Conservation (phyloP, 2,888 invertebrate genomes). For the Sceliomorpha sp. region DNA sequence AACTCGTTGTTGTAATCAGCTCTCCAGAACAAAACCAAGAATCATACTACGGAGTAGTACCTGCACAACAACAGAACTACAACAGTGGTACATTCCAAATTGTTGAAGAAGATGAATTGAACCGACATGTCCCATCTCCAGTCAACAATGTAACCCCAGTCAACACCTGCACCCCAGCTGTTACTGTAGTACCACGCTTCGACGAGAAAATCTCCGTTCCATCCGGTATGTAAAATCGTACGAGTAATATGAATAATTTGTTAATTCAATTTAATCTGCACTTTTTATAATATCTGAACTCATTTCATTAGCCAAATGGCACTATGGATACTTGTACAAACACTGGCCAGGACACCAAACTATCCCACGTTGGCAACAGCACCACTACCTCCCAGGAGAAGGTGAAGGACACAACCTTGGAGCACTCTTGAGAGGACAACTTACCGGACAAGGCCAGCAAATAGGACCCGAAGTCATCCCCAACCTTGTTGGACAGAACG, state of each 20-base stretch:
- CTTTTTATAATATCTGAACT: neutral
- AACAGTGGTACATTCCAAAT: conserved; percentile 67
- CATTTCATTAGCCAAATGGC: conserved; percentile 62
- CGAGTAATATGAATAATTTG: too few relatives aligned
- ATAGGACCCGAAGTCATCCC: conserved; percentile 14
- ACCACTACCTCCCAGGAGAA: conserved; percentile 52
- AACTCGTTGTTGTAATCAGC: conserved; percentile 84
- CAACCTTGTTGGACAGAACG: conserved; percentile 23
- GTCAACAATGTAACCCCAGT: conserved; percentile 31
- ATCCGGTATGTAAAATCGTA: conserved; percentile 15
- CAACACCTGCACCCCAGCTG: conserved; percentile 29
- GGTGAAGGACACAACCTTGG: conserved; percentile 42
- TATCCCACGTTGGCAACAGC: conserved; percentile 62
- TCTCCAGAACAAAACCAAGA: conserved; percentile 78
- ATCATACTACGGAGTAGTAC: conserved; percentile 81
- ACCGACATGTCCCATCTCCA: conserved; percentile 52
- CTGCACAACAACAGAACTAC: conserved; percentile 69
- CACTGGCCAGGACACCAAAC: conserved; percentile 62
- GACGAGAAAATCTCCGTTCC: conserved; percentile 33
- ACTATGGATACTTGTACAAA: conserved; percentile 67
- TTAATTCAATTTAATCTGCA: neutral
- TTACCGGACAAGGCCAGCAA: conserved; percentile 4
- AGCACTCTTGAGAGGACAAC: conserved; percentile 33
- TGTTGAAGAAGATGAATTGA: conserved; percentile 65
- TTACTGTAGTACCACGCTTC: conserved; percentile 38